These are phyloP conservation scores for Capreolus pygargus DNA, from an alignment of 2,113 vertebrate species.

Conservation along the genomic window DNA sequence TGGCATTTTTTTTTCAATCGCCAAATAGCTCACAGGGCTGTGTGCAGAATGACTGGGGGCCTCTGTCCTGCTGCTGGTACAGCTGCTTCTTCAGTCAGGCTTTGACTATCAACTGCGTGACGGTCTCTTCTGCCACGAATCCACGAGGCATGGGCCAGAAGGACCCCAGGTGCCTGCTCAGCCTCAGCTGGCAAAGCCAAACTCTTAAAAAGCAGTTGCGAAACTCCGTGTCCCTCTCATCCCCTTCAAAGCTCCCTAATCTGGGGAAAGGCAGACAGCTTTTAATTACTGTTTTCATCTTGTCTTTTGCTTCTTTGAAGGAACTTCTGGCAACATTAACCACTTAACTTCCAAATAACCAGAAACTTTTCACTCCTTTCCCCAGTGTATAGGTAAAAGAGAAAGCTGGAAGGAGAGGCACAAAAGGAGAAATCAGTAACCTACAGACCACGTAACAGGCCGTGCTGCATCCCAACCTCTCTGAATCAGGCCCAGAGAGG, in stretches of 20 bases:
- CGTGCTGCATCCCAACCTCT: background rate
- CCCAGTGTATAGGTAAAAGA: background rate
- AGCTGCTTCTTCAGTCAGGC: background rate
- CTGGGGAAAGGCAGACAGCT: background rate
- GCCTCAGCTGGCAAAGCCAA: background rate
- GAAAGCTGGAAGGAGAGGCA: background rate
- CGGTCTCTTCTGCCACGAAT: background rate
- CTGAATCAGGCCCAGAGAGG: background rate
- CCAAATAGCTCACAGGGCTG: background rate
- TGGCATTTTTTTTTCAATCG: background rate
- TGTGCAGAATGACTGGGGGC: background rate
- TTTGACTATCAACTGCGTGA: background rate
- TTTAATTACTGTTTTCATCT: background rate
- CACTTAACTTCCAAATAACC: background rate
- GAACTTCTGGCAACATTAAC: background rate
- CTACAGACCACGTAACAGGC: background rate
- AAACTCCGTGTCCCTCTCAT: background rate
- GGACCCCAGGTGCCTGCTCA: background rate
- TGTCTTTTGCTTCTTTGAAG: background rate
- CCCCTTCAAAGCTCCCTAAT: background rate
- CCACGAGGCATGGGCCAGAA: background rate
- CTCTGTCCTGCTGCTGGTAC: too few species aligned
- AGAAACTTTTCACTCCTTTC: background rate
- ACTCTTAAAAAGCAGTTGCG: background rate
- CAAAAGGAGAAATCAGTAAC: background rate